A percentile compares a stretch with the other conserved stretches of the same genome.
phyloP scores from a whole-genome alignment of 2,797 vertebrate genomes.

The Bufotes viridis region DNA sequence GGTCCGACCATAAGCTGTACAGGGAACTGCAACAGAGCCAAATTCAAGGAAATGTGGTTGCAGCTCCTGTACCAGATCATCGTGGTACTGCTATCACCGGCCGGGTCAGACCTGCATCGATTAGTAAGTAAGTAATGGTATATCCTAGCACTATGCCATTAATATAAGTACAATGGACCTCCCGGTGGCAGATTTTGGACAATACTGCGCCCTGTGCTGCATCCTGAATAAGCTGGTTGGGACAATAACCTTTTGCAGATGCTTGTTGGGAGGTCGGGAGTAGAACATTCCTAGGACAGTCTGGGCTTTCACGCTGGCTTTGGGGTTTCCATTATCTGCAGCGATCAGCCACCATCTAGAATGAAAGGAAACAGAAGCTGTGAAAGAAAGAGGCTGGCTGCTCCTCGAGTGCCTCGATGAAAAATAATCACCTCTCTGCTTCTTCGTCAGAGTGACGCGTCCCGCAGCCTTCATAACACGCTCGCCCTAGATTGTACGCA shows the following conservation, averaged over 20 bases:
- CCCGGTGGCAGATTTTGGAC: not conserved
- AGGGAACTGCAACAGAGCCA: too few relatives aligned
- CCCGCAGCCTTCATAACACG: constrained; percentile 78
- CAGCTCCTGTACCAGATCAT: too few relatives aligned
- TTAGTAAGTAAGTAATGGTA: too few relatives aligned
- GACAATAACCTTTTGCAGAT: constrained; percentile 77
- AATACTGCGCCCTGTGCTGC: not conserved
- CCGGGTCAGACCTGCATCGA: too few relatives aligned
- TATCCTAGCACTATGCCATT: too few relatives aligned
- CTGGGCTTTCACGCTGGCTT: constrained; percentile 80
- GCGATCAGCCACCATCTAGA: constrained; percentile 80
- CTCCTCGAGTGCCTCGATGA: not conserved
- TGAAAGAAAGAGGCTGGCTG: not conserved
- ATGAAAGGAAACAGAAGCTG: constrained; percentile 37
- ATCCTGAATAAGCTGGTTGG: not conserved
- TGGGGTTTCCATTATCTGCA: constrained; percentile 80
- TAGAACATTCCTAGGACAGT: constrained; percentile 79
- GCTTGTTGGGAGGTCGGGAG: constrained; percentile 71
- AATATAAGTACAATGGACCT: not conserved
- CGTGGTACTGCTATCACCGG: too few relatives aligned
- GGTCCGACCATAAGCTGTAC: too few relatives aligned
- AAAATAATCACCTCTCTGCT: constrained; percentile 77
- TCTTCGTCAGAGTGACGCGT: constrained; percentile 71
- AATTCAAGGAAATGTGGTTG: too few relatives aligned
- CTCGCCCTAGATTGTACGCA: constrained; percentile 80